A percentile compares a stretch with the other conserved stretches of the same genome.
These are phyloP conservation scores for Acleris cristana DNA, from an alignment of 2,888 invertebrate genomes.

Conservation along the genomic window DNA sequence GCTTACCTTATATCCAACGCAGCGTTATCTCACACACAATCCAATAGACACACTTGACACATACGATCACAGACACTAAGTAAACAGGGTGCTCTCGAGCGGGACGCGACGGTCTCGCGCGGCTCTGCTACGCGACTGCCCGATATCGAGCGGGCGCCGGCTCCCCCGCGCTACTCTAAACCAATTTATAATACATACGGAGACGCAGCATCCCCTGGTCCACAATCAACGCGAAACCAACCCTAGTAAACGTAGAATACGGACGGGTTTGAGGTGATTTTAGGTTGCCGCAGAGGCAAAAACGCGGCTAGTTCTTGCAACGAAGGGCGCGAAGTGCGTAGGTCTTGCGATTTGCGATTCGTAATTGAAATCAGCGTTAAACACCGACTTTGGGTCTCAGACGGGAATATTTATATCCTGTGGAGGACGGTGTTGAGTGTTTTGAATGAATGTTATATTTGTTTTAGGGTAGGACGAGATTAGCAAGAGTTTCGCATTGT, in stretches of 20 bases:
- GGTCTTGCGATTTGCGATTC: slow-evolving; percentile 60
- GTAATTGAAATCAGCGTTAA: slow-evolving; percentile 69
- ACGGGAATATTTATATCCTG: slow-evolving; percentile 36
- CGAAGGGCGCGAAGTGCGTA: slow-evolving; percentile 80
- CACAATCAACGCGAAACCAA: slow-evolving; percentile 48
- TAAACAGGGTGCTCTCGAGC: slow-evolving; percentile 31
- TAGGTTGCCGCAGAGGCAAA: slow-evolving; percentile 78
- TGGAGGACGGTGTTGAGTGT: slow-evolving; percentile 28
- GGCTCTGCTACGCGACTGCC: slow-evolving; percentile 68
- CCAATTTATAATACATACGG: slow-evolving; percentile 84
- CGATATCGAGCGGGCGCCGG: slow-evolving; percentile 75
- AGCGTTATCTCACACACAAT: slow-evolving; percentile 31
- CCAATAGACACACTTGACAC: slow-evolving; percentile 19
- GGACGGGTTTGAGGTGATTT: slow-evolving; percentile 45
- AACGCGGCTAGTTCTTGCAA: slow-evolving; percentile 75
- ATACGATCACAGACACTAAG: slow-evolving; percentile 26
- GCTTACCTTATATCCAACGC: slow-evolving; percentile 19
- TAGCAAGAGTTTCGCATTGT: not conserved
- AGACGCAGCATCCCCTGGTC: slow-evolving; percentile 79
- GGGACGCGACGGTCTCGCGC: slow-evolving; percentile 53
- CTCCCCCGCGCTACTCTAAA: slow-evolving; percentile 78
- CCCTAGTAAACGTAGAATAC: slow-evolving; percentile 45
- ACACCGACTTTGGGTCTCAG: slow-evolving; percentile 31
- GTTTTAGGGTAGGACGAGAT: not conserved
- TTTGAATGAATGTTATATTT: slow-evolving; percentile 21